phyloP scores from a whole-genome alignment of 2,888 invertebrate species.

The Lepeophtheirus nordmannii region DNA sequence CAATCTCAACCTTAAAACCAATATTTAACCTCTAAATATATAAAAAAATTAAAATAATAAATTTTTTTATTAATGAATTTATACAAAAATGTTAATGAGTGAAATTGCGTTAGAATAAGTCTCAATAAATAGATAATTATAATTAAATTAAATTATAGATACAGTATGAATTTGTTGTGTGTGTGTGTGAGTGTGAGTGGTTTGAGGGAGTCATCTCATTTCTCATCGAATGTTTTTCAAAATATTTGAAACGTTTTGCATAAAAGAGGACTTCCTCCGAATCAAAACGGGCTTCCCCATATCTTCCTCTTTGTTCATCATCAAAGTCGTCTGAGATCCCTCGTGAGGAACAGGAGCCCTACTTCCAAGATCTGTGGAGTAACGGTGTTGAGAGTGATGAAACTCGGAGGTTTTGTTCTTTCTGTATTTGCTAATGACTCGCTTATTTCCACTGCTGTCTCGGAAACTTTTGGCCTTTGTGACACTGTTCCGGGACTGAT shows the following conservation, averaged over 20 bases:
- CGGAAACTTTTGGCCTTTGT: conserved; percentile 17
- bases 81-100: no score
- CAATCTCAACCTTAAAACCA: no score
- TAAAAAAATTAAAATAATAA: no score
- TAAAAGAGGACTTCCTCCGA: conserved; percentile 9
- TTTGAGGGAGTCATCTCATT: neutral
- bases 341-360: neutral
- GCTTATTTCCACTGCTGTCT: conserved; percentile 5
- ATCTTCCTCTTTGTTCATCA: neutral
- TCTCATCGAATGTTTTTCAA: conserved; percentile 23
- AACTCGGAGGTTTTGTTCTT: conserved; percentile 22
- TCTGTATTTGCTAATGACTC: conserved; percentile 1
- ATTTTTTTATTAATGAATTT: no score
- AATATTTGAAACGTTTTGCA: conserved; percentile 11
- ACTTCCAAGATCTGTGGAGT: neutral
- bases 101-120: no score
- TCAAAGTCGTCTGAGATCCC: neutral
- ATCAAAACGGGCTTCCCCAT: neutral
- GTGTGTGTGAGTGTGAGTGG: no score
- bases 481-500: neutral
- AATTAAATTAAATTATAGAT: no score
- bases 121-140: no score
- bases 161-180: no score
- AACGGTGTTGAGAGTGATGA: neutral
- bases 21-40: no score